Conservation (phyloP, 2,888 invertebrate species). For the Malacosoma neustria region DNA sequence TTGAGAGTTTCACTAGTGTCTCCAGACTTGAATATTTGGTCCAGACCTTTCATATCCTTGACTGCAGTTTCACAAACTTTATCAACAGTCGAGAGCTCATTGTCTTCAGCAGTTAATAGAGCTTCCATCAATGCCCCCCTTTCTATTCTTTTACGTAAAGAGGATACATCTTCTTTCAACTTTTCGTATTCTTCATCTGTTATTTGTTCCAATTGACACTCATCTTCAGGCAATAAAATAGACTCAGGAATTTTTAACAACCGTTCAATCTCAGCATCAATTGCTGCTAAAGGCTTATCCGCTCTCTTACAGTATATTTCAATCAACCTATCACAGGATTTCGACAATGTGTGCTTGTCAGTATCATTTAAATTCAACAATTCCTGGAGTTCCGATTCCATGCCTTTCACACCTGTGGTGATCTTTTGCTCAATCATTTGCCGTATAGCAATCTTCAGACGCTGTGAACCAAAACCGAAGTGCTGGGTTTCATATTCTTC, state of each 20-base stretch:
- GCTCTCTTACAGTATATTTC: constrained; percentile 51
- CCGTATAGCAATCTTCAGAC: constrained; percentile 56
- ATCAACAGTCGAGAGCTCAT: constrained; percentile 46
- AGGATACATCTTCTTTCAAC: constrained; percentile 46
- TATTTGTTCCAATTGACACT: constrained; percentile 44
- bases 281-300: constrained; percentile 39
- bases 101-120: constrained; percentile 47
- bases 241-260: constrained; percentile 50
- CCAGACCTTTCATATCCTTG: constrained; percentile 53
- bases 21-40: constrained; percentile 37
- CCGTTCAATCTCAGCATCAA: constrained; percentile 54
- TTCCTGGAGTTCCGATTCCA: constrained; percentile 49
- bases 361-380: constrained; percentile 52
- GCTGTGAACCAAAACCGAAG: constrained; percentile 62
- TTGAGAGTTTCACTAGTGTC: constrained; percentile 30
- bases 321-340: constrained; percentile 53
- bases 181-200: constrained; percentile 46
- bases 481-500: constrained; percentile 69
- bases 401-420: constrained; percentile 46
- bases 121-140: constrained; percentile 56
- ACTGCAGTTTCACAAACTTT: constrained; percentile 53
- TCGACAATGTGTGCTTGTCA: constrained; percentile 44
- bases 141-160: constrained; percentile 44
- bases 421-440: constrained; percentile 65
- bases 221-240: constrained; percentile 53